phyloP scores from a whole-genome alignment of 2,888 invertebrate genomes.

The Lasioglossum oenotherae region DNA sequence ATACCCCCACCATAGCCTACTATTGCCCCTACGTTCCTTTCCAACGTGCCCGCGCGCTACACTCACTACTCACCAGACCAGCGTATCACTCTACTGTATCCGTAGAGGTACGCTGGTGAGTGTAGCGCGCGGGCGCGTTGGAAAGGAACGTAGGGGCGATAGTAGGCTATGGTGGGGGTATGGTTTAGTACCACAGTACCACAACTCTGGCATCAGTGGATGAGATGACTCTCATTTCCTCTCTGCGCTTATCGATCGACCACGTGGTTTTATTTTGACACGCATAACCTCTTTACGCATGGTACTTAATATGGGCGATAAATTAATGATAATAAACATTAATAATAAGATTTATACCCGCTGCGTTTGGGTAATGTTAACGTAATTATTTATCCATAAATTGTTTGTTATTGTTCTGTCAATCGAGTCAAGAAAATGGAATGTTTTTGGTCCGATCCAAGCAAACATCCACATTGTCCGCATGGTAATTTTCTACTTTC shows the following conservation, averaged over 20 bases:
- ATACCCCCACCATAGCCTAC: too few species aligned
- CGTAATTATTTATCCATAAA: neutral
- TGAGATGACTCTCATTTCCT: too few species aligned
- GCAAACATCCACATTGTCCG: constrained; percentile 89
- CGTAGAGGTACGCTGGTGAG: too few species aligned
- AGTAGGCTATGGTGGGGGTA: too few species aligned
- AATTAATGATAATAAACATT: constrained; percentile 1
- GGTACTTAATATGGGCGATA: neutral
- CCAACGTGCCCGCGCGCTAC: too few species aligned
- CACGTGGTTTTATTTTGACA: constrained; percentile 27
- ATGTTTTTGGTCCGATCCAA: constrained; percentile 84
- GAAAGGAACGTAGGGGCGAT: too few species aligned
- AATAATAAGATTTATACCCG: neutral
- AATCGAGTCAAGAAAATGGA: constrained; percentile 52
- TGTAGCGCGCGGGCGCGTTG: too few species aligned
- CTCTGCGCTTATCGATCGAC: neutral
- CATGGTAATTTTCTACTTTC: constrained; percentile 86
- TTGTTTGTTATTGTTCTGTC: neutral
- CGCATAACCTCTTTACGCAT: neutral
- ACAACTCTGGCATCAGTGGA: too few species aligned
- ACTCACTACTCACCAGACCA: too few species aligned
- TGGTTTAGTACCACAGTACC: too few species aligned
- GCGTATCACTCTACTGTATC: too few species aligned
- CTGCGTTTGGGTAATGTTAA: neutral
- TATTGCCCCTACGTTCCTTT: too few species aligned